Base-by-base conservation (phyloP, 1,140 invertebrate species). In the Procambarus virginalis region DNA sequence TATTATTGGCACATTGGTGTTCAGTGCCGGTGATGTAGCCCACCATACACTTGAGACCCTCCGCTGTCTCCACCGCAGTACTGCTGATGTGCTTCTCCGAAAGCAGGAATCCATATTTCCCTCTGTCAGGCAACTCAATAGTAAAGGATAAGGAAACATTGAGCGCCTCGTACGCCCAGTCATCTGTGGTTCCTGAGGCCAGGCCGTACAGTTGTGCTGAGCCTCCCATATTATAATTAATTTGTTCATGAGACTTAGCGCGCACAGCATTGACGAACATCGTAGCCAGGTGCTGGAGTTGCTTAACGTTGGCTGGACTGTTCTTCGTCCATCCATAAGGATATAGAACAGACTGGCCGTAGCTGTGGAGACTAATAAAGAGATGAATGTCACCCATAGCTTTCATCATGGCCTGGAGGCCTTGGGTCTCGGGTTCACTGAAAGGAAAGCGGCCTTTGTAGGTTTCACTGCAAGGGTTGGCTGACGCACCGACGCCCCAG, bases 111-210 rank as follows among this genome's bases (percentile, higher is more conserved):
- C 97, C 97, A 92, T 96, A 95, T 48, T 89, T 91, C 64, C 96
- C 96, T 86, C 95, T 95, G 83, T 96, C 96, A 3, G 97, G 95
- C 46, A 99, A 95, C 94, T 99, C 98, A 85, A 99, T 95, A 1
- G 98, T 97, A 93, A 97, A 99, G 0, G 97, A 94, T 93, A 98
- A 98, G 93, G 98, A 98, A 87, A 98, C 97, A 70, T 95, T 95
- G 34, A 96, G 96, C 76, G 95, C 95, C 9, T 96, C 96, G 94
- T 94, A 93, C 6, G 94, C 94, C 94, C 94, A 95, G 89, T 95
- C 95, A 70, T 94, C 93, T 3, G 93, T 94, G 55, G 93, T 93
- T 55, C 94, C 95, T 14, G 94, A 94, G n/a, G 94, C 93, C 17
- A 93, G 79, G 86, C 94, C 89, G 60, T 90, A 90, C 51, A 88